A percentile compares a stretch with the other conserved stretches of the same genome.
Evolutionary conservation across 2,797 vertebrate genomes (phyloP).

Genomic region (Sparidentex hasta): DNA sequence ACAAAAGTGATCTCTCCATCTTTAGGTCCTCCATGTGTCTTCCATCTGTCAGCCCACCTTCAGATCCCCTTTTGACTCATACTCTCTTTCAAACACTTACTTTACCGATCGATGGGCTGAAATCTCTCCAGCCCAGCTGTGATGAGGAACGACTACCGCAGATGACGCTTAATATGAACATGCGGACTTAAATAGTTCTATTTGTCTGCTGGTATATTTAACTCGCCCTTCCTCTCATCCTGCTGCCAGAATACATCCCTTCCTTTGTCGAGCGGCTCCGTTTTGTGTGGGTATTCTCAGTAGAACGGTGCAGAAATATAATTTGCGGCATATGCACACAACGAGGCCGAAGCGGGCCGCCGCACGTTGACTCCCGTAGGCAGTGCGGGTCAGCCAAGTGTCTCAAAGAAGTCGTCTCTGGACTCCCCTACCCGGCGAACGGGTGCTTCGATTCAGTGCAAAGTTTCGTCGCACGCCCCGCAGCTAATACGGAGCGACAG

Average conservation of each 20-base stretch:
- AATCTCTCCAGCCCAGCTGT: slow-evolving; percentile 72
- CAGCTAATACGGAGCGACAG: slow-evolving; percentile 64
- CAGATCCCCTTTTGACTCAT: slow-evolving; percentile 81
- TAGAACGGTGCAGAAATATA: slow-evolving; percentile 50
- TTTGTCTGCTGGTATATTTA: slow-evolving; percentile 65
- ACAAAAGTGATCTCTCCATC: slow-evolving; percentile 80
- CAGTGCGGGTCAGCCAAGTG: slow-evolving; percentile 62
- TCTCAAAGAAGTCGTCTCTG: slow-evolving; percentile 58
- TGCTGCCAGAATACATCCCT: slow-evolving; percentile 62
- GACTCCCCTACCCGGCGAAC: slow-evolving; percentile 34
- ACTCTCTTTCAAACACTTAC: slow-evolving; percentile 67
- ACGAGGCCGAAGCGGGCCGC: slow-evolving; percentile 48
- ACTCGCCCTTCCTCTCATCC: slow-evolving; percentile 48
- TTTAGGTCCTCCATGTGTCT: slow-evolving; percentile 69
- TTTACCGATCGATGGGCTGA: slow-evolving; percentile 74
- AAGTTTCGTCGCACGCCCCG: slow-evolving; percentile 51
- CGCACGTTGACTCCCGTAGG: slow-evolving; percentile 63
- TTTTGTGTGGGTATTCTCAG: slow-evolving; percentile 76
- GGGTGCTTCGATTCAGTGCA: slow-evolving; percentile 43
- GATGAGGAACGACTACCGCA: slow-evolving; percentile 73
- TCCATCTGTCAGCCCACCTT: slow-evolving; percentile 78
- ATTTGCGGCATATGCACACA: slow-evolving; percentile 37
- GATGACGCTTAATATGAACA: slow-evolving; percentile 67
- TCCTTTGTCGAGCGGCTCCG: slow-evolving; percentile 53
- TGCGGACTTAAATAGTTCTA: slow-evolving; percentile 52